These are phyloP conservation scores for Temnopleurus reevesii DNA, from an alignment of 53 echinoderm and acorn worm species.

Conservation along the genomic window DNA sequence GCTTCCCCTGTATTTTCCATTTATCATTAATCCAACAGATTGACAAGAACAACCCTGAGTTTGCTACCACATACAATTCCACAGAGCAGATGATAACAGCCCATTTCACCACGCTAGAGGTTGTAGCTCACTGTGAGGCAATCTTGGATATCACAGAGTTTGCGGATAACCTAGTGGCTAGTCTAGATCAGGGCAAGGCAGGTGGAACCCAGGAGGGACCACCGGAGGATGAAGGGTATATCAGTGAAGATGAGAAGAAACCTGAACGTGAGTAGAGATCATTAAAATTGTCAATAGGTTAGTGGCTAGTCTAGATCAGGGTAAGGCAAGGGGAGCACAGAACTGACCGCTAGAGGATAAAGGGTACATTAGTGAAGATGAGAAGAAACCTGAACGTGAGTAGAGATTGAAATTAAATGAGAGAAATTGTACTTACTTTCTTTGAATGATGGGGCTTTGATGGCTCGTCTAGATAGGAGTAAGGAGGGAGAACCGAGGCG, in stretches of 20 bases:
- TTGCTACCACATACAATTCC: slow-evolving; percentile 76
- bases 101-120: slow-evolving; percentile 80
- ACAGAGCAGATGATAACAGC: slow-evolving; percentile 83
- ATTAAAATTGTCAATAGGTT: slow-evolving; percentile 69
- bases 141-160: slow-evolving; percentile 89
- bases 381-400: slow-evolving; percentile 88
- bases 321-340: slow-evolving; percentile 60
- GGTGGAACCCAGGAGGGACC: slow-evolving; percentile 47
- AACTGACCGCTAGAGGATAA: slow-evolving; percentile 71
- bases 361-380: slow-evolving; percentile 90
- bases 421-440: too few species aligned
- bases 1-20: too few species aligned
- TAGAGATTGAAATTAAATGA: too few species aligned
- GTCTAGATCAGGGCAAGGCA: slow-evolving; percentile 70
- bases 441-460: too few species aligned
- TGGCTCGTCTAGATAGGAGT: too few species aligned
- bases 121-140: slow-evolving; percentile 94
- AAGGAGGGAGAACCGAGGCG: too few species aligned
- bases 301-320: slow-evolving; percentile 76
- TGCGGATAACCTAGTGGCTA: slow-evolving; percentile 83
- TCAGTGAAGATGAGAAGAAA: slow-evolving; percentile 93
- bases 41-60: slow-evolving; percentile 88
- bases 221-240: slow-evolving; percentile 84
- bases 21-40: slow-evolving; percentile 54
- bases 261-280: slow-evolving; percentile 65